Percentiles rank a stretch among this genome's conserved stretches.
phyloP scores from a whole-genome alignment of 2,797 vertebrate species.

The Galago senegalensis region DNA sequence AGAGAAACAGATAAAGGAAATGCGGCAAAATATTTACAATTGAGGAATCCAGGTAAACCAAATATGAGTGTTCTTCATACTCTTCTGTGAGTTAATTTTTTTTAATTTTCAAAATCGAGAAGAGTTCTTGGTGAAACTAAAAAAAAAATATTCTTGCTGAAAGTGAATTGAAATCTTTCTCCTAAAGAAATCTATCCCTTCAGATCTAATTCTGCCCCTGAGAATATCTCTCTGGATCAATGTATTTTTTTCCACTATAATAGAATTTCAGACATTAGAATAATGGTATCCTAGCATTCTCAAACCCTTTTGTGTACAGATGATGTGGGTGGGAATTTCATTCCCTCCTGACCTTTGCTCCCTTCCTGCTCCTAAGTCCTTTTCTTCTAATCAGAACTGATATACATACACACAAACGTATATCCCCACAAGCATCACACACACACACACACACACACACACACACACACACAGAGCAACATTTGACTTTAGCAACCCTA shows the following conservation, averaged over 20 bases:
- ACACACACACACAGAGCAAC: background rate
- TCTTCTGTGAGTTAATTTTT: slow-evolving; percentile 15
- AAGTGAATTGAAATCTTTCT: slow-evolving; percentile 24
- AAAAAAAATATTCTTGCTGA: background rate
- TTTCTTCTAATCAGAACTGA: background rate
- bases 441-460: background rate
- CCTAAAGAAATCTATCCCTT: background rate
- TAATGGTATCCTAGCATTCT: background rate
- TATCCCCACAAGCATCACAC: background rate
- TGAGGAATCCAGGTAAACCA: background rate
- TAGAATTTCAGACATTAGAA: slow-evolving; percentile 52
- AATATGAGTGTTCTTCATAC: background rate
- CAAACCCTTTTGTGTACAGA: background rate
- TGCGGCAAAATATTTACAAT: slow-evolving; percentile 35
- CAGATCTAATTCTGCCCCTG: slow-evolving; percentile 33
- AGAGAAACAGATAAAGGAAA: background rate
- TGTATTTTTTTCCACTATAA: background rate
- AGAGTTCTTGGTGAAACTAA: background rate
- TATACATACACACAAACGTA: background rate
- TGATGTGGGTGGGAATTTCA: background rate
- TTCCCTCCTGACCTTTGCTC: background rate
- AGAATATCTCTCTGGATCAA: background rate
- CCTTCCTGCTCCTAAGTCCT: background rate
- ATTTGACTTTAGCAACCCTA: slow-evolving; percentile 22
- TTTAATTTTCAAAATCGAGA: background rate